These are phyloP conservation scores for Torymus tubicola DNA, from an alignment of 2,888 invertebrate genomes.

Conservation along the genomic window DNA sequence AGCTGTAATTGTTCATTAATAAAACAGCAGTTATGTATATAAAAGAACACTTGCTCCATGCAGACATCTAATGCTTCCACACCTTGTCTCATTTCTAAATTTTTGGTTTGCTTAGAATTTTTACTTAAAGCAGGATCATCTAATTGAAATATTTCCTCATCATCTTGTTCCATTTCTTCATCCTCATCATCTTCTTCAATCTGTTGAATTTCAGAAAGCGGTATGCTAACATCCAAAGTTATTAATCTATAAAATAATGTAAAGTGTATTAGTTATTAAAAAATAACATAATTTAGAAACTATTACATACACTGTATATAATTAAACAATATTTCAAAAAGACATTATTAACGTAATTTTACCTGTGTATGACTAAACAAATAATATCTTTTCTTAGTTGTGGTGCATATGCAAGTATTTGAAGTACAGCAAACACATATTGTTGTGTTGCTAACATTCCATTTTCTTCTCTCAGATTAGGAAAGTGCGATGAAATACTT, in stretches of 20 bases:
- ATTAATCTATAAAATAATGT: conserved; percentile 80
- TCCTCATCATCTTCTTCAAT: conserved; percentile 77
- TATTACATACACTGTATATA: not conserved
- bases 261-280: conserved; percentile 1
- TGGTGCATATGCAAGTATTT: conserved; percentile 86
- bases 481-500: conserved; percentile 82
- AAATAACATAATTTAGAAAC: not conserved
- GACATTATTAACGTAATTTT: conserved; percentile 53
- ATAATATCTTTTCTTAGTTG: conserved; percentile 84
- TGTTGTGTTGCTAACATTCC: conserved; percentile 83
- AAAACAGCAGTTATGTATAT: conserved; percentile 81
- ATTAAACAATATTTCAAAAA: conserved; percentile 39
- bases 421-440: conserved; percentile 87
- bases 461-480: conserved; percentile 83
- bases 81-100: conserved; percentile 76
- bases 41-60: conserved; percentile 85
- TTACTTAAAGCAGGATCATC: conserved; percentile 76
- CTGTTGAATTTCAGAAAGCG: conserved; percentile 78
- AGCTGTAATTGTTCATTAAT: conserved; percentile 75
- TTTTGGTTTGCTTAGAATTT: conserved; percentile 60
- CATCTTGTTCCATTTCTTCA: conserved; percentile 77
- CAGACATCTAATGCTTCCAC: conserved; percentile 87
- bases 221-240: conserved; percentile 85
- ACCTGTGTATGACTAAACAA: conserved; percentile 87
- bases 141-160: conserved; percentile 66